Evolutionary conservation across 2,113 vertebrate genomes (phyloP).

Genomic region (Erythrolamprus reginae): DNA sequence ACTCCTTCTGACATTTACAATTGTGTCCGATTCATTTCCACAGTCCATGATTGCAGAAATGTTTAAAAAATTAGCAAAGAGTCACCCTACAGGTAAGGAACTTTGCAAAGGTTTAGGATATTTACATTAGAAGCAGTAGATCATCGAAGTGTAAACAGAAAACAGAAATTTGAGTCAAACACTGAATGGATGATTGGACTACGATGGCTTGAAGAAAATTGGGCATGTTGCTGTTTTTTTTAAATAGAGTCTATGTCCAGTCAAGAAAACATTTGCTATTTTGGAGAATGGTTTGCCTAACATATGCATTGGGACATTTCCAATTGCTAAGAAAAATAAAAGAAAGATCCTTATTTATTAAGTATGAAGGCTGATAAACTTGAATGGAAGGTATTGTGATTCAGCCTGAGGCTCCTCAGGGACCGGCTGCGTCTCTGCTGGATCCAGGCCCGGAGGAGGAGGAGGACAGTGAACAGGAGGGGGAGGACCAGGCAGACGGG

Average conservation of each 20-base stretch:
- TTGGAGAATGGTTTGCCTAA: slow-evolving; percentile 38
- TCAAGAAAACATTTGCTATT: slow-evolving; percentile 25
- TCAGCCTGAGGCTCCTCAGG: too few species aligned
- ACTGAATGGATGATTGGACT: slow-evolving; percentile 51
- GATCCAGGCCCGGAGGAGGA: too few species aligned
- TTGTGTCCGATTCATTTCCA: slow-evolving; percentile 54
- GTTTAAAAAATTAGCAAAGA: slow-evolving; percentile 41
- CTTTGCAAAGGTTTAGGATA: slow-evolving; percentile 35
- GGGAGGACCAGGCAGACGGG: too few species aligned
- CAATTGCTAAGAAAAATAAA: slow-evolving; percentile 46
- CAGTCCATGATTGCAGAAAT: slow-evolving; percentile 43
- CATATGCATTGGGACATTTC: slow-evolving; percentile 34
- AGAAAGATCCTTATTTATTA: slow-evolving; percentile 39
- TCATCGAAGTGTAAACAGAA: slow-evolving; percentile 27
- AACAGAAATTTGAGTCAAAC: slow-evolving; percentile 43
- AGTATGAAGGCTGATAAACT: slow-evolving; percentile 62
- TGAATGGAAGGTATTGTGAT: slow-evolving; percentile 36
- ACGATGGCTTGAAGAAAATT: slow-evolving; percentile 43
- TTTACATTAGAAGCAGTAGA: slow-evolving; percentile 44
- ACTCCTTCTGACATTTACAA: slow-evolving; percentile 74
- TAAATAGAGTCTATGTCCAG: slow-evolving; percentile 47
- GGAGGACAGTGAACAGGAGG: too few species aligned
- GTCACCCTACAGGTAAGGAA: slow-evolving; percentile 27
- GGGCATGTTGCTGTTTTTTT: slow-evolving; percentile 57
- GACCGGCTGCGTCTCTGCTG: too few species aligned